These are phyloP conservation scores for Cyanoliseus patagonus DNA, from an alignment of 2,113 vertebrate genomes.

Conservation along the genomic window DNA sequence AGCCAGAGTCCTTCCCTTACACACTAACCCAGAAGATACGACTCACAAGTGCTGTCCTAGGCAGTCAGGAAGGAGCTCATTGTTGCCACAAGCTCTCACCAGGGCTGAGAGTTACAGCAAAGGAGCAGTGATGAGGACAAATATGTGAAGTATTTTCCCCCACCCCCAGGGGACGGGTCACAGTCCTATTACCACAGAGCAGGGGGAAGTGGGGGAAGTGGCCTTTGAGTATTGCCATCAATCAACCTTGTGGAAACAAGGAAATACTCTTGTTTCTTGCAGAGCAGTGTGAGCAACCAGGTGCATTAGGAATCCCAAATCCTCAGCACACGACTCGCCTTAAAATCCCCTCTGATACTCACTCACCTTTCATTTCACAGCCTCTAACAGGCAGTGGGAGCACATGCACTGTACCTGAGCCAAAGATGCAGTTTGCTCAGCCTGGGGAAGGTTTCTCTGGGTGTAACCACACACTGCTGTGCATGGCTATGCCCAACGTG, in stretches of 20 bases:
- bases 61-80: not conserved
- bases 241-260: not conserved
- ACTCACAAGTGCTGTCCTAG: not conserved
- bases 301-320: not conserved
- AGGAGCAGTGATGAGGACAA: not conserved
- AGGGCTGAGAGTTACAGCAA: not conserved
- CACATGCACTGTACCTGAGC: accelerated
- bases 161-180: not conserved
- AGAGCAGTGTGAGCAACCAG: not conserved
- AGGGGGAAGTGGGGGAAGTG: not conserved
- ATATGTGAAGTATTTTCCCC: conserved; percentile 40
- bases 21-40: not conserved
- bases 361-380: not conserved
- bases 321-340: not conserved
- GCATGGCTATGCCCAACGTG: not conserved
- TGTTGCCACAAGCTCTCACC: not conserved
- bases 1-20: not conserved
- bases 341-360: accelerated
- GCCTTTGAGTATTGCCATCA: not conserved
- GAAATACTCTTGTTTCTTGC: not conserved
- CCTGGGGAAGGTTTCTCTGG: not conserved
- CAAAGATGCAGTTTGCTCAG: not conserved
- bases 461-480: not conserved
- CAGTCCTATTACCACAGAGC: not conserved
- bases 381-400: not conserved